These are phyloP conservation scores for Aulostomus chinensis DNA, from an alignment of 2,797 vertebrate species.

Conservation along the genomic window DNA sequence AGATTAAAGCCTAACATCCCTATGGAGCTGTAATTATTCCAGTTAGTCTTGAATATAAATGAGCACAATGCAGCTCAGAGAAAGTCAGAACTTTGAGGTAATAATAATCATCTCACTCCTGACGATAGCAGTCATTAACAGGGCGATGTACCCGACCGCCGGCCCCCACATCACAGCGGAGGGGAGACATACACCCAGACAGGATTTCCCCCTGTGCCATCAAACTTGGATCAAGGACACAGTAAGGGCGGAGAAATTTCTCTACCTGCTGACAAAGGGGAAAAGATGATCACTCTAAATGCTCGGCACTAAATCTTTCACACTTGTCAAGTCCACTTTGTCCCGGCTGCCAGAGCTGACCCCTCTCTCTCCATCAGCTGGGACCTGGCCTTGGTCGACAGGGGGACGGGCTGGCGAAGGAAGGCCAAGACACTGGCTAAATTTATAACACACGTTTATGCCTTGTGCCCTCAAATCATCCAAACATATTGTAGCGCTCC, in stretches of 20 bases:
- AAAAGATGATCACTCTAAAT: constrained; percentile 80
- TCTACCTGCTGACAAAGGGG: constrained; percentile 77
- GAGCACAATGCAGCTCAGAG: constrained; percentile 12
- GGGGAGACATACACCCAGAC: constrained; percentile 39
- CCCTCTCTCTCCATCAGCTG: constrained; percentile 64
- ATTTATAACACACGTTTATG: constrained; percentile 67
- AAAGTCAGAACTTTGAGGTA: constrained; percentile 35
- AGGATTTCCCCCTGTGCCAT: constrained; percentile 58
- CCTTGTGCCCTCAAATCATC: constrained; percentile 60
- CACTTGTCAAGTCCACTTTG: constrained; percentile 80
- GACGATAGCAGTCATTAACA: constrained; percentile 54
- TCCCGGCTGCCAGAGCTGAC: constrained; percentile 67
- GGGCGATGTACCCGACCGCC: constrained; percentile 10
- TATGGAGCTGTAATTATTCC: constrained; percentile 19
- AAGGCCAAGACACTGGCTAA: constrained; percentile 64
- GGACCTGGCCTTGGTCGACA: constrained; percentile 63
- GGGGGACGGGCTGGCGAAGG: constrained; percentile 19
- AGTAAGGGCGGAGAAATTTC: constrained; percentile 61
- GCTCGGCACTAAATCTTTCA: constrained; percentile 80
- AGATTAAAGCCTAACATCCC: constrained; percentile 47
- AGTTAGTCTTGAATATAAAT: constrained; percentile 27
- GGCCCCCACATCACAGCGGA: constrained; percentile 33
- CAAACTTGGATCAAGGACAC: constrained; percentile 70
- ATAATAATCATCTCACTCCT: constrained; percentile 39
- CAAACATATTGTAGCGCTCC: constrained; percentile 52